phyloP scores from a whole-genome alignment of 2,888 invertebrate species.

The Aquatica leii region DNA sequence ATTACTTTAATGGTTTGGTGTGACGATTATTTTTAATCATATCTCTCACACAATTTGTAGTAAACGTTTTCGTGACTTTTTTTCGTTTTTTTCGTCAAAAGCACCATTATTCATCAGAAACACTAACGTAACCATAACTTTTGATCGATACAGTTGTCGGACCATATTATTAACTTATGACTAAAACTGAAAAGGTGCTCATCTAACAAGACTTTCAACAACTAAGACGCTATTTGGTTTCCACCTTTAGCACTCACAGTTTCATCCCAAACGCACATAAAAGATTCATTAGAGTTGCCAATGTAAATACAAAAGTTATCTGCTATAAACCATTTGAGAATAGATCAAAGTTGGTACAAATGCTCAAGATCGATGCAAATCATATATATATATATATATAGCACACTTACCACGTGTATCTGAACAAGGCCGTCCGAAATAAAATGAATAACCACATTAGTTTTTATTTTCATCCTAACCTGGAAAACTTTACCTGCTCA shows the following conservation, averaged over 20 bases:
- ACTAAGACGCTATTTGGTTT: constrained; percentile 39
- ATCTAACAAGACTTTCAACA: constrained; percentile 26
- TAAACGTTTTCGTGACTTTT: too few species aligned
- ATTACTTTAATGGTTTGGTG: not conserved
- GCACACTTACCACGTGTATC: too few species aligned
- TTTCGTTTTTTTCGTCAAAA: constrained; percentile 13
- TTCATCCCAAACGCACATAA: constrained; percentile 42
- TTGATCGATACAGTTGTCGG: constrained; percentile 43
- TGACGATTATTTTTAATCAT: too few species aligned
- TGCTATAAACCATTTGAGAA: constrained; percentile 45
- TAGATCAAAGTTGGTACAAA: constrained; percentile 45
- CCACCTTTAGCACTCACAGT: constrained; percentile 38
- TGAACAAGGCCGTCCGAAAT: not conserved
- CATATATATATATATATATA: constrained; percentile 14
- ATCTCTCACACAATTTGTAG: not conserved
- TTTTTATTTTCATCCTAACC: not conserved
- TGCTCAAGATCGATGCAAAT: constrained; percentile 43
- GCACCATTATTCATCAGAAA: not conserved
- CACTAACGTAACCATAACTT: constrained; percentile 5
- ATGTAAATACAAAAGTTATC: constrained; percentile 44
- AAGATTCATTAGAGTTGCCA: constrained; percentile 33
- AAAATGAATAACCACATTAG: not conserved
- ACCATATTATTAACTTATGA: constrained; percentile 33
- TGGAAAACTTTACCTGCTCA: not conserved
- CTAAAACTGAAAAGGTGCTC: constrained; percentile 12